Percentiles rank a stretch among this genome's conserved stretches.
phyloP scores from a whole-genome alignment of 2,113 vertebrate species.

The Serilophus lunatus region DNA sequence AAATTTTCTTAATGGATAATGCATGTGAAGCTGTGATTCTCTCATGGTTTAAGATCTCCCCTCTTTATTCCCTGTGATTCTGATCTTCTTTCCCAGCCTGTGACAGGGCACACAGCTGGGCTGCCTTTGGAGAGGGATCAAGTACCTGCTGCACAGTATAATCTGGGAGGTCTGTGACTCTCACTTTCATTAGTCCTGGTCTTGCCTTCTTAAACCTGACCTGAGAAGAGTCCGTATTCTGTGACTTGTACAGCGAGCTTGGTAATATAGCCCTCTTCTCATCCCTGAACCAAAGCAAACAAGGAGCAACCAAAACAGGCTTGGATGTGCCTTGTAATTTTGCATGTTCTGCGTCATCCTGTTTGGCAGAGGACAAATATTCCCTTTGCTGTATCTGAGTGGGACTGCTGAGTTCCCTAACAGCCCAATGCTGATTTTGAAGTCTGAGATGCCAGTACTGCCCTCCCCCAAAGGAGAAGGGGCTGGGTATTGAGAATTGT shows the following conservation, averaged over 20 bases:
- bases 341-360: neutral
- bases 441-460: neutral
- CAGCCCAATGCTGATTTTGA: neutral
- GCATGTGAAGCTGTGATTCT: neutral
- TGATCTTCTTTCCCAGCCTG: neutral
- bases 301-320: neutral
- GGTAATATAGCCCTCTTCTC: neutral
- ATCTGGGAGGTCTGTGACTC: neutral
- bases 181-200: neutral
- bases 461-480: neutral
- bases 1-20: neutral
- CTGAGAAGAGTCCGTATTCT: neutral
- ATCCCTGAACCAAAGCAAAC: neutral
- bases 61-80: accelerated
- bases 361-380: neutral
- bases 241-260: neutral
- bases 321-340: neutral
- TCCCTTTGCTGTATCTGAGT: neutral
- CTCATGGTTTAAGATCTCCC: neutral
- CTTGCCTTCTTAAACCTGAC: neutral
- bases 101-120: neutral
- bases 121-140: neutral
- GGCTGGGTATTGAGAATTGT: neutral
- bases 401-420: neutral
- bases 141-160: accelerated